Evolutionary conservation across 37 sponge, comb jelly and placozoan species (phyloP).

Genomic region (Dysidea cf. avara): DNA sequence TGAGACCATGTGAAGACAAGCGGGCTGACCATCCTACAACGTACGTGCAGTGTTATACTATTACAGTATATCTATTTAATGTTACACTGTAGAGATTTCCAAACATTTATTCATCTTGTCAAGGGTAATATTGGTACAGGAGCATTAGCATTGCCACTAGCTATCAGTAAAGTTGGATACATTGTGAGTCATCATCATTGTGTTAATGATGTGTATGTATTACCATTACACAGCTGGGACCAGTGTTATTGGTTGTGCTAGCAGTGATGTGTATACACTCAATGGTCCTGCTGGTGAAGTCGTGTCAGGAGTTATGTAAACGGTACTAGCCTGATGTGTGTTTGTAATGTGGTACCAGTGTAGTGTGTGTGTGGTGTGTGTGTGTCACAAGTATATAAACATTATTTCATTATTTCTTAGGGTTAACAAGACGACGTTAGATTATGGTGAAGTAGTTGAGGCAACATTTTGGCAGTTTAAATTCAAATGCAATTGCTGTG

Average conservation of each 20-base stretch:
- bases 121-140: constrained; percentile 96
- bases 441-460: too few relatives aligned
- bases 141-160: constrained; percentile 76
- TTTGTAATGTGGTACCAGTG: too few relatives aligned
- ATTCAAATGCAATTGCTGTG: too few relatives aligned
- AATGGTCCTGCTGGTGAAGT: constrained; percentile 56
- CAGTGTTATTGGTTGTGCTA: constrained; percentile 25
- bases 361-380: too few relatives aligned
- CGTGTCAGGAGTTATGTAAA: constrained; percentile 32
- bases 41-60: neutral
- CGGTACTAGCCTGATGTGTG: constrained; percentile 21
- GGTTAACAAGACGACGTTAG: too few relatives aligned
- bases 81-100: constrained; percentile 64
- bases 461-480: too few relatives aligned
- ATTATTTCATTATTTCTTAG: too few relatives aligned
- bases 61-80: neutral
- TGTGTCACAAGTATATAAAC: too few relatives aligned
- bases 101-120: constrained; percentile 77
- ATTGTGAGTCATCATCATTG: constrained; percentile 41
- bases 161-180: constrained; percentile 71
- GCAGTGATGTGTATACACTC: constrained; percentile 67
- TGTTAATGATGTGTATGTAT: too few relatives aligned
- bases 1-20: too few relatives aligned
- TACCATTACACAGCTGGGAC: constrained; percentile 22
- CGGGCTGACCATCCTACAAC: neutral